Evolutionary conservation across 2,797 vertebrate species (phyloP).

Genomic region (Sorex maritimensis): DNA sequence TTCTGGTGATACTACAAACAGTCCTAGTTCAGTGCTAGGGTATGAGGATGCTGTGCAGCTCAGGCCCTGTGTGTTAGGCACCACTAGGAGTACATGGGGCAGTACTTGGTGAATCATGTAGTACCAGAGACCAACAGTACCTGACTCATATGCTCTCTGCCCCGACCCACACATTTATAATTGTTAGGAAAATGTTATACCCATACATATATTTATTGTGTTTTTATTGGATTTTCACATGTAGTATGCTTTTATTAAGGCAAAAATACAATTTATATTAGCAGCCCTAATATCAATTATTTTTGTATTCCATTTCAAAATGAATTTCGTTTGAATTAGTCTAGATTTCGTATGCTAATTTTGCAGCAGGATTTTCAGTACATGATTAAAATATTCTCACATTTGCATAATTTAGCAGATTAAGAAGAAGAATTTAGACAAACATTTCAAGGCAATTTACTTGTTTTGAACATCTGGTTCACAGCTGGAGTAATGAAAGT

Average conservation of each 20-base stretch:
- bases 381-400: constrained; percentile 53
- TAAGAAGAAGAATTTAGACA: constrained; percentile 70
- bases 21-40: no score
- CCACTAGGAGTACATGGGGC: no score
- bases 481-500: constrained; percentile 66
- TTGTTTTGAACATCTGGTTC: constrained; percentile 71
- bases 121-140: no score
- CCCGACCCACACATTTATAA: background rate
- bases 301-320: constrained; percentile 57
- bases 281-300: background rate
- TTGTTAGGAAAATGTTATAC: background rate
- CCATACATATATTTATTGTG: constrained; percentile 21
- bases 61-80: no score
- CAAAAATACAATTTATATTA: background rate
- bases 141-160: no score
- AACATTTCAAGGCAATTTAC: constrained; percentile 42
- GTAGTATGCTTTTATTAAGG: constrained; percentile 32
- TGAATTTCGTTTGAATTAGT: constrained; percentile 42
- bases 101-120: no score
- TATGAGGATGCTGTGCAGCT: no score
- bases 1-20: no score
- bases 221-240: constrained; percentile 49
- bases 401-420: constrained; percentile 66
- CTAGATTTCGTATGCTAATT: background rate
- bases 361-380: constrained; percentile 37